Percentiles rank a stretch among this genome's conserved stretches.
These are phyloP conservation scores for Syngnathus typhle DNA, from an alignment of 2,113 vertebrate species.

Conservation along the genomic window DNA sequence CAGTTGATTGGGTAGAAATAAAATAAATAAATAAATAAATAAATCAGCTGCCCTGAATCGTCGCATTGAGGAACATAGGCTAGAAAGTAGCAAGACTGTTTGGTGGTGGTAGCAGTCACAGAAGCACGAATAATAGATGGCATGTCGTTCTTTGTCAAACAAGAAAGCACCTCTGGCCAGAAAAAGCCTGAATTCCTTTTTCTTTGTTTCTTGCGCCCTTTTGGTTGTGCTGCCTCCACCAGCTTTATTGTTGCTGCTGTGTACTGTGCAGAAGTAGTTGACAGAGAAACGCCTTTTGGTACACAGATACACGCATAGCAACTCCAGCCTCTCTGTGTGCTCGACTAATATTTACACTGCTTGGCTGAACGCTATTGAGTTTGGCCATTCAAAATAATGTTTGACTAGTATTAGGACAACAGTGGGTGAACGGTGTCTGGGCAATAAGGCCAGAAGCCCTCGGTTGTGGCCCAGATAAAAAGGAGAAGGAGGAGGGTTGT, in stretches of 20 bases:
- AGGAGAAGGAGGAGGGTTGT: slow-evolving; percentile 14
- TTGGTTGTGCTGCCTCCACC: slow-evolving; percentile 41
- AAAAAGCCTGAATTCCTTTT: slow-evolving; percentile 48
- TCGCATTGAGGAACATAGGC: slow-evolving; percentile 18
- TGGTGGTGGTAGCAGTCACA: slow-evolving; percentile 12
- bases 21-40: neutral
- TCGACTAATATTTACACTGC: slow-evolving; percentile 90
- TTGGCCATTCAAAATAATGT: slow-evolving; percentile 79
- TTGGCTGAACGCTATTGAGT: slow-evolving; percentile 80
- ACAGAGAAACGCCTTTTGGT: slow-evolving; percentile 66
- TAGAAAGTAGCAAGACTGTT: slow-evolving; percentile 37
- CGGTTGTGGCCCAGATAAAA: slow-evolving; percentile 45
- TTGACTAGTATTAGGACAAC: slow-evolving; percentile 80
- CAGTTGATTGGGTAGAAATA: neutral
- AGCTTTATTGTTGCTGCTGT: slow-evolving; percentile 62
- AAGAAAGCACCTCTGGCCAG: slow-evolving; percentile 43
- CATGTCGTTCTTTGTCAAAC: slow-evolving; percentile 63
- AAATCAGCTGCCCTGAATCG: slow-evolving; percentile 20
- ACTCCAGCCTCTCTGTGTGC: slow-evolving; percentile 80
- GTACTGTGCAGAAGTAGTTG: slow-evolving; percentile 56
- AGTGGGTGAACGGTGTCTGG: slow-evolving; percentile 65
- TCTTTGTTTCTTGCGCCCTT: slow-evolving; percentile 23
- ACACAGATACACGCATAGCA: slow-evolving; percentile 84
- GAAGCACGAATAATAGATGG: slow-evolving; percentile 29
- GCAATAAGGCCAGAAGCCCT: slow-evolving; percentile 58